A percentile compares a stretch with the other conserved stretches of the same genome.
Evolutionary conservation across 1,140 invertebrate genomes (phyloP).

Genomic region (Microplitis mediator): DNA sequence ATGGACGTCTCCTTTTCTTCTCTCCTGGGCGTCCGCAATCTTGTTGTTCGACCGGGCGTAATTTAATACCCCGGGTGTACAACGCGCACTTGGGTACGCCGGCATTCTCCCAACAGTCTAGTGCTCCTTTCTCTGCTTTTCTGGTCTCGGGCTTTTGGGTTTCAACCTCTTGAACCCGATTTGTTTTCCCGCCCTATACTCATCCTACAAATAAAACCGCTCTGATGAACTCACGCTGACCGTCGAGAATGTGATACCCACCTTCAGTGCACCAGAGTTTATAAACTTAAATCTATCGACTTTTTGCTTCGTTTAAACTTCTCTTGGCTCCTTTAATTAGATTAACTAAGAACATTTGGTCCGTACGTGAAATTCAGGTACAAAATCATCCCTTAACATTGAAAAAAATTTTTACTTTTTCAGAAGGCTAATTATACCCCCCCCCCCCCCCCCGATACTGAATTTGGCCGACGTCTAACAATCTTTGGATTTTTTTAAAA

Average conservation of each 20-base stretch:
- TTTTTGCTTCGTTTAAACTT: too few species aligned
- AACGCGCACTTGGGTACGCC: neutral
- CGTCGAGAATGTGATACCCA: slow-evolving; percentile 3
- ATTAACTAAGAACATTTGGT: too few species aligned
- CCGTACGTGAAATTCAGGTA: too few species aligned
- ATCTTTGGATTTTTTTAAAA: too few species aligned
- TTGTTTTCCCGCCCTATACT: slow-evolving; percentile 1
- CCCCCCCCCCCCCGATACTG: too few species aligned
- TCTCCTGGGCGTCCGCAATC: slow-evolving; percentile 12
- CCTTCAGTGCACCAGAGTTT: neutral
- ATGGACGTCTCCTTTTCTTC: slow-evolving; percentile 5
- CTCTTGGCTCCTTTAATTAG: too few species aligned
- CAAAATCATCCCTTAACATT: too few species aligned
- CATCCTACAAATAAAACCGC: neutral
- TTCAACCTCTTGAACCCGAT: slow-evolving; percentile 11
- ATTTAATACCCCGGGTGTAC: slow-evolving; percentile 11
- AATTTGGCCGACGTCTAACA: too few species aligned
- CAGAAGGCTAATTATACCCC: too few species aligned
- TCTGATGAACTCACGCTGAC: slow-evolving; percentile 4
- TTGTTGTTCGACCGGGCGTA: slow-evolving; percentile 22
- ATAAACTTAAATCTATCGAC: neutral
- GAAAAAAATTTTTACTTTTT: too few species aligned
- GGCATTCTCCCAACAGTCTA: too few species aligned
- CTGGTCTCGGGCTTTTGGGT: slow-evolving; percentile 6
- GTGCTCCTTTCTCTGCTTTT: neutral